Percentiles rank a stretch among this genome's conserved stretches.
Conservation (phyloP, 2,888 invertebrate species). For the Melinaea marsaeus region DNA sequence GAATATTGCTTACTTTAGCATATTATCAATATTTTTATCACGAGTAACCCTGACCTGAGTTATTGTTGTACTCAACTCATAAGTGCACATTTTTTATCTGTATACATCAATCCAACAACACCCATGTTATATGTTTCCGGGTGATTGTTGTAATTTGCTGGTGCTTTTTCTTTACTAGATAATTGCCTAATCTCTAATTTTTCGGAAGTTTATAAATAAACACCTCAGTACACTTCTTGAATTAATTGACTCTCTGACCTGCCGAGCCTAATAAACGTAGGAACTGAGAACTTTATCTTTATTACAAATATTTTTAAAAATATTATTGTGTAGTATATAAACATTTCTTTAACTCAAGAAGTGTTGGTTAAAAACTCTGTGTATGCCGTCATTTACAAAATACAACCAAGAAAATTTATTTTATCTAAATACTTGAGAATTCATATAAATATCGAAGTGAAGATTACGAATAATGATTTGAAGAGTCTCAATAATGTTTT, state of each 20-base stretch:
- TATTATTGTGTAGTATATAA: background rate
- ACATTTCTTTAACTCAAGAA: background rate
- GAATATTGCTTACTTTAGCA: too few species aligned
- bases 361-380: too few species aligned
- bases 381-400: too few species aligned
- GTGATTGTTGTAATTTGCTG: slow-evolving; percentile 48
- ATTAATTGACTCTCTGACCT: slow-evolving; percentile 36
- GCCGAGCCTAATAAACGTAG: slow-evolving; percentile 40
- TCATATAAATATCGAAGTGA: slow-evolving; percentile 12
- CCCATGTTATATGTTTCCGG: slow-evolving; percentile 35
- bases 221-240: slow-evolving; percentile 51
- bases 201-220: slow-evolving; percentile 53
- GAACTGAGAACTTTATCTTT: slow-evolving; percentile 38
- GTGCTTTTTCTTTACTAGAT: slow-evolving; percentile 37
- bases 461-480: slow-evolving; percentile 27
- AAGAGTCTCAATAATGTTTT: slow-evolving; percentile 20
- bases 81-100: slow-evolving; percentile 36
- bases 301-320: slow-evolving; percentile 27
- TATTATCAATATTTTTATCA: too few species aligned
- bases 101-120: too few species aligned
- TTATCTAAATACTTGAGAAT: slow-evolving; percentile 3
- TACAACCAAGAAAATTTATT: background rate
- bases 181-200: slow-evolving; percentile 34
- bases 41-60: too few species aligned
- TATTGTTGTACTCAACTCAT: slow-evolving; percentile 39